Percentiles rank a stretch among this genome's conserved stretches.
Conservation (phyloP, 2,888 invertebrate genomes). For the Drosophila nigritarsus region DNA sequence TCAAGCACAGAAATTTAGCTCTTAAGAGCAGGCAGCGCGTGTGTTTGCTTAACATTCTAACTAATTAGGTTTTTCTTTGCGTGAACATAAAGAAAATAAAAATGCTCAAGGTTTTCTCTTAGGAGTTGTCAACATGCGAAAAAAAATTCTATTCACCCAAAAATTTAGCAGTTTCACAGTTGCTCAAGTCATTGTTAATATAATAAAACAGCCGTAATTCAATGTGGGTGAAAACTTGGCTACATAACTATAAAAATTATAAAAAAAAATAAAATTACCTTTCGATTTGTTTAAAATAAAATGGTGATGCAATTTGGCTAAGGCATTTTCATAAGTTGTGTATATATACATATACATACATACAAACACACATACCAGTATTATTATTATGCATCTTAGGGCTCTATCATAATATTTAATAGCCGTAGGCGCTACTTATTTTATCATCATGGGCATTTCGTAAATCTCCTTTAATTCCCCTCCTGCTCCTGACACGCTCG, state of each 20-base stretch:
- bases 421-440: not conserved
- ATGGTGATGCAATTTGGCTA: not conserved
- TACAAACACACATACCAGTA: not conserved
- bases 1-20: conserved; percentile 23
- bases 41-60: conserved; percentile 43
- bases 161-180: no score
- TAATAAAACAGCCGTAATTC: not conserved
- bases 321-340: not conserved
- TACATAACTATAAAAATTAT: not conserved
- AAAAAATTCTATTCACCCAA: not conserved
- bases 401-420: not conserved
- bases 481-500: not conserved
- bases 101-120: conserved; percentile 10
- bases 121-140: not conserved
- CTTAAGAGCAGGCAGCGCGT: conserved; percentile 25
- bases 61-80: conserved; percentile 53
- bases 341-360: no score
- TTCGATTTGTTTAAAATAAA: not conserved
- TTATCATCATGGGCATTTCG: conserved; percentile 1
- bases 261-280: not conserved
- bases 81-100: not conserved
- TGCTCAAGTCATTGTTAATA: not conserved
- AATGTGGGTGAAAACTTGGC: not conserved
- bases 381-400: not conserved
- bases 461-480: conserved; percentile 9